These are phyloP conservation scores for Epinephelus fuscoguttatus DNA, from an alignment of 2,113 vertebrate species.

Conservation along the genomic window DNA sequence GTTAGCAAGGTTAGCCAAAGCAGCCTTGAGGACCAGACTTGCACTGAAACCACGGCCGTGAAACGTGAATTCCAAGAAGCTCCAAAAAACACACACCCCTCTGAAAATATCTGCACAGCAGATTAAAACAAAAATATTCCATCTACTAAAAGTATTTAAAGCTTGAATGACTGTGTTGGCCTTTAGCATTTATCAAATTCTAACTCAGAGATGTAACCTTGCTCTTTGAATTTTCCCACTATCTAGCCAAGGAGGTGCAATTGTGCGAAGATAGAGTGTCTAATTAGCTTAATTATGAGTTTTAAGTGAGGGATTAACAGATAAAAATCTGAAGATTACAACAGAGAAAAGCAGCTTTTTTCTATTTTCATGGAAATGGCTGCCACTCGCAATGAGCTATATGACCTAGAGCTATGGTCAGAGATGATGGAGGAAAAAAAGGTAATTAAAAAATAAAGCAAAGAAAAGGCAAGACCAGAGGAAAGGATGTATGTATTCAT, in stretches of 20 bases:
- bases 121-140: slow-evolving; percentile 42
- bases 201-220: slow-evolving; percentile 74
- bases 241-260: slow-evolving; percentile 73
- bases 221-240: slow-evolving; percentile 70
- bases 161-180: slow-evolving; percentile 63
- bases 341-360: slow-evolving; percentile 38
- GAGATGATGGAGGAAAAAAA: slow-evolving; percentile 29
- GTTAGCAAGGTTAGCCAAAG: slow-evolving; percentile 68
- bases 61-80: slow-evolving; percentile 58
- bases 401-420: slow-evolving; percentile 34
- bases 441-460: slow-evolving; percentile 36
- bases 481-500: slow-evolving; percentile 27
- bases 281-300: slow-evolving; percentile 83
- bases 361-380: slow-evolving; percentile 40
- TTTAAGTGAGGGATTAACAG: slow-evolving; percentile 81
- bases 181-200: slow-evolving; percentile 70
- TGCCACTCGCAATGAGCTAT: slow-evolving; percentile 50
- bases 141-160: slow-evolving; percentile 59
- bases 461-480: slow-evolving; percentile 15
- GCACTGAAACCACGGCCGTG: slow-evolving; percentile 57
- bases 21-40: slow-evolving; percentile 73
- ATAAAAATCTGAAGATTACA: slow-evolving; percentile 78
- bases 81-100: slow-evolving; percentile 24
- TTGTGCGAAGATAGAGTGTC: slow-evolving; percentile 66
- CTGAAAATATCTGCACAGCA: slow-evolving; percentile 58